Conservation (phyloP, 92 coral and sea anemone species). For the Parazoanthus atlanticus region DNA sequence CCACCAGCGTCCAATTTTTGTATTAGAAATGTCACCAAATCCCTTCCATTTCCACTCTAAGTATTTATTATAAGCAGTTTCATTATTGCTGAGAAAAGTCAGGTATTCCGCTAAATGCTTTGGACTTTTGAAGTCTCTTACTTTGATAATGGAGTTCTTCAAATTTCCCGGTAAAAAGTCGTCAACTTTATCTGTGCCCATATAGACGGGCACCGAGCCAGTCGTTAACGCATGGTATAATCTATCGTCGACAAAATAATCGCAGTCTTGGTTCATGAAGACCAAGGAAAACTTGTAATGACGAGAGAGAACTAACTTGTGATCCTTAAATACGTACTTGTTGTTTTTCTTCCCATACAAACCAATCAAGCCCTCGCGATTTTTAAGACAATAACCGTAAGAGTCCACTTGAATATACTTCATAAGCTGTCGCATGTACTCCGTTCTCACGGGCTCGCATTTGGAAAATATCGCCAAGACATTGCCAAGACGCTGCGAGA, state of each 20-base stretch:
- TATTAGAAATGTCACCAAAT: slow-evolving; percentile 74
- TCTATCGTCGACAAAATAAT: slow-evolving; percentile 91
- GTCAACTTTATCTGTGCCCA: slow-evolving; percentile 97
- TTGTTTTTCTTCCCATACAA: slow-evolving; percentile 68
- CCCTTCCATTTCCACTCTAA: slow-evolving; percentile 97
- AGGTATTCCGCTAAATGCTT: slow-evolving; percentile 82
- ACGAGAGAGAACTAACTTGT: slow-evolving; percentile 74
- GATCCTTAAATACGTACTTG: slow-evolving; percentile 77
- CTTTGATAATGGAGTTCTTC: slow-evolving; percentile 86
- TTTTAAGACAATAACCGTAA: slow-evolving; percentile 82
- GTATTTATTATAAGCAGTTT: slow-evolving; percentile 87
- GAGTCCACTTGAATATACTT: slow-evolving; percentile 82
- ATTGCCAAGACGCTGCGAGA: slow-evolving; percentile 71
- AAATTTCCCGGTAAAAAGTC: slow-evolving; percentile 90
- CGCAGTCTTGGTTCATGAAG: slow-evolving; percentile 95
- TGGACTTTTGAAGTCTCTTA: slow-evolving; percentile 84
- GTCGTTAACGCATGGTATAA: slow-evolving; percentile 89
- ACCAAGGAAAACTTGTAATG: slow-evolving; percentile 89
- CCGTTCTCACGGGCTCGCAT: slow-evolving; percentile 93
- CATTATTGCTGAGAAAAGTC: slow-evolving; percentile 68
- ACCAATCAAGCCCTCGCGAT: slow-evolving; percentile 79
- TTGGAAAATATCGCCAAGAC: slow-evolving; percentile 82
- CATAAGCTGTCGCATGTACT: slow-evolving; percentile 86
- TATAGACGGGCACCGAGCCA: slow-evolving; percentile 90
- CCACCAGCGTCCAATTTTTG: slow-evolving; percentile 98